Evolutionary conservation across 2,797 vertebrate species (phyloP), one percentile per base, ranked within the genome.

Genomic region (Streptopelia turtur): DNA sequence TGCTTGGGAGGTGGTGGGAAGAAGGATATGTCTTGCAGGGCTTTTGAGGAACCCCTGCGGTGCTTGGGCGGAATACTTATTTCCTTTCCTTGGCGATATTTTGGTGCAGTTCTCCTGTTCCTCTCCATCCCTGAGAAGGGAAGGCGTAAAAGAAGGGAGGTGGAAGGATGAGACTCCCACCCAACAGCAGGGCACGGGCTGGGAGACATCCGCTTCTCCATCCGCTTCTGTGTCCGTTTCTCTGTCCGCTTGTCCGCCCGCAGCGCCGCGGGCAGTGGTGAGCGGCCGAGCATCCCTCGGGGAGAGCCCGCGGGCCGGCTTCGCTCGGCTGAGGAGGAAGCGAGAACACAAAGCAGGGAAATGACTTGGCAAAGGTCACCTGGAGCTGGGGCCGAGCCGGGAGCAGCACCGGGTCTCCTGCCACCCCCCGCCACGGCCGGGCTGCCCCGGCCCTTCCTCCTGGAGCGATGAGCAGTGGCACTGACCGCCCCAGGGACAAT

Each of bases 291-390:
- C 88, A 82, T 86, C 90, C 90, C 88, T 78, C 37, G 2, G 5
- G 75, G 69, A 66, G 33, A 64, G 72, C 69, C 72, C 5, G 0
- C 0, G 5, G 16, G 21, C 53, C 15, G 41, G 50, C 91, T 37
- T 59, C 0, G 49, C 53, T 52, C 22, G 1, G 82, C 35, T 4
- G 16, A 3, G 85, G 87, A 96, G 96, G 95, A 96, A 96, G 17
- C 4, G 1, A 25, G 6, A 35, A 91, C 90, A 96, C 96, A 95
- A 97, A 97, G 93, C 77, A 47, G 90, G 95, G 96, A 97, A 97
- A 52, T 88, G 92, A 83, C 83, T 78, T 43, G 85, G 90, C 92
- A 78, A 82, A 95, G 91, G 94, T 94, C 94, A 83, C 90, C 90
- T 80, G 93, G 77, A 85, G 68, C 75, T 55, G 91, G 41, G 83